These are phyloP conservation scores for Premnoplex brunnescens DNA, from an alignment of 2,797 vertebrate genomes.

Conservation along the genomic window DNA sequence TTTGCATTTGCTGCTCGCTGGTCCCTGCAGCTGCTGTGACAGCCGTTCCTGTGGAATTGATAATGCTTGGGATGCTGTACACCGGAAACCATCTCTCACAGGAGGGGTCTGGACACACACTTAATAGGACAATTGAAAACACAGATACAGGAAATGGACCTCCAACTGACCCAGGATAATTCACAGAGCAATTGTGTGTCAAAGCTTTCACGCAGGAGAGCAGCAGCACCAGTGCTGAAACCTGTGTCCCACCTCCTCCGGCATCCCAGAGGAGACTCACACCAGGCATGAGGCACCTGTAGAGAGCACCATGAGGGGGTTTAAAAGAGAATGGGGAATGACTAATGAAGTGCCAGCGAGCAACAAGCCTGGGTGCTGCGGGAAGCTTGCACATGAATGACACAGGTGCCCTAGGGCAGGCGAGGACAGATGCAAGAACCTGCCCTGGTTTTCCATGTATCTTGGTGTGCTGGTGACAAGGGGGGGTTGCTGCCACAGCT, in stretches of 20 bases:
- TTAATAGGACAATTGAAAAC: slow-evolving; percentile 4
- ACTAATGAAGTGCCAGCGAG: not conserved
- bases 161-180: not conserved
- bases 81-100: not conserved
- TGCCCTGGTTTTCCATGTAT: not conserved
- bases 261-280: not conserved
- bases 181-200: not conserved
- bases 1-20: slow-evolving; percentile 39
- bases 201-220: not conserved
- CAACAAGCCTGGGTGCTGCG: not conserved
- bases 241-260: not conserved
- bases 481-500: not conserved
- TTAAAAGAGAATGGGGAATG: not conserved
- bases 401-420: not conserved
- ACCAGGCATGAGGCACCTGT: not conserved
- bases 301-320: not conserved
- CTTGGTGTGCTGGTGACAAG: not conserved
- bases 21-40: slow-evolving; percentile 9
- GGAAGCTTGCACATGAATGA: not conserved
- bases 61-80: not conserved
- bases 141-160: not conserved
- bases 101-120: not conserved
- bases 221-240: not conserved
- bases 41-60: slow-evolving; percentile 1
- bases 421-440: not conserved